These are phyloP conservation scores for Leptarthrus brevirostris DNA, from an alignment of 2,888 invertebrate genomes.

Conservation along the genomic window DNA sequence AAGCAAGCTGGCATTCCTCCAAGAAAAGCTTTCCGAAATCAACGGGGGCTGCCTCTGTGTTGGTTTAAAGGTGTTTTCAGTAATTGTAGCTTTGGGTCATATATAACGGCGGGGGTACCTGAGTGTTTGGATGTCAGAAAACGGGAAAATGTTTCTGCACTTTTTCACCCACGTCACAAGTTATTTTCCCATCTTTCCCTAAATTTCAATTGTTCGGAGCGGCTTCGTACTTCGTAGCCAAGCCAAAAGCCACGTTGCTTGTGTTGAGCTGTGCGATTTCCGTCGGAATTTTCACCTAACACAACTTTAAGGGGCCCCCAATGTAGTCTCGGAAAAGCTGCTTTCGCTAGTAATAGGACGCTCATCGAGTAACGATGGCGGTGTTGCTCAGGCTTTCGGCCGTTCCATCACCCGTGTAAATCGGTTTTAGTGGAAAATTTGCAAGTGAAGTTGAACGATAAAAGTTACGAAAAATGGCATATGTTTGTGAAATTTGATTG, in stretches of 20 bases:
- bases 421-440: conserved; percentile 22
- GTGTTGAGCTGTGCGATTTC: conserved; percentile 12
- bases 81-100: neutral
- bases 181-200: neutral
- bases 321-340: conserved; percentile 11
- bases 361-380: conserved; percentile 26
- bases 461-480: neutral
- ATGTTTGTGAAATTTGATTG: conserved; percentile 5
- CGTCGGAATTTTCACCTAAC: neutral
- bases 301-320: neutral
- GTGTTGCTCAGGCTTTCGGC: conserved; percentile 36
- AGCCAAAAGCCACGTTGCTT: neutral
- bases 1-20: neutral
- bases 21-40: neutral
- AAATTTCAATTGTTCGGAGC: neutral
- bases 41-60: neutral
- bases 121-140: neutral
- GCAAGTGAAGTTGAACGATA: neutral
- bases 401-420: conserved; percentile 11
- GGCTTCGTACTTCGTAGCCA: no score
- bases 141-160: neutral
- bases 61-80: neutral
- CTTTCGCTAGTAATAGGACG: conserved; percentile 34
- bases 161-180: neutral
- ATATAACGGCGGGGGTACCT: neutral